Base-by-base conservation (phyloP, 2,888 invertebrate genomes). In the Spodoptera picta region DNA sequence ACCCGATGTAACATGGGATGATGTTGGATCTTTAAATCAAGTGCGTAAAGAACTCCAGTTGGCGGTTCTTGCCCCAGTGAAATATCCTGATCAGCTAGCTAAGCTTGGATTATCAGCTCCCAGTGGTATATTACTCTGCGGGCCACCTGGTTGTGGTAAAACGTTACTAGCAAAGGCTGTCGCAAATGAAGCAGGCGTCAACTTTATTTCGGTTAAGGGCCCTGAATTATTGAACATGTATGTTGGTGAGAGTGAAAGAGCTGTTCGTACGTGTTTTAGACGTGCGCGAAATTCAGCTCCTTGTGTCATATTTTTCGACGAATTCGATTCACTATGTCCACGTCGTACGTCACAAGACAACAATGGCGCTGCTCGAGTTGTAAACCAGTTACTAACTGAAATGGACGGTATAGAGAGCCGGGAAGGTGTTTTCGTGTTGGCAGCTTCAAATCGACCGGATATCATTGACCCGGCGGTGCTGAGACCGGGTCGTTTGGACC, bases 181-280 rank as follows among this genome's bases (percentile, higher is more conserved):
- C 45, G 99, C 99, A 0, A 99, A 99, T 92, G 99, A 99, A 92
- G 98, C 99, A 45, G 99, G 99, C 42, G 98, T 99, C 46, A 99
- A 99, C 92, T 99, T 99, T 82, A 99, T 99, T 81, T 99, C 99
- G 7, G 99, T 99, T 1, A 99, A 99, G 93, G 99, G 99, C 14
- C 99, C 99, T 0, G 99, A 99, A 91, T 92, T 99, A 58, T 95
- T 99, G 62, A 99, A 99, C 87, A 99, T 99, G 99, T 99, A 99
- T 91, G 99, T 99, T 19, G 99, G 99, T 65, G 99, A 99, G 93
- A 99, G 99, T 91, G 99, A 99, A 91, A 96, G 98, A 79, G 99
- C 99, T 0, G 99, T 99, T 0, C 95, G 99, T n/a, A 97, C 98
- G 27, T 98, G 98, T 83, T 99, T 99, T 88, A 97, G 98, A 86